Percentiles rank a stretch among this genome's conserved stretches.
These are phyloP conservation scores for Drosophila grimshawi DNA, from an alignment of 1,140 invertebrate genomes.

Conservation along the genomic window DNA sequence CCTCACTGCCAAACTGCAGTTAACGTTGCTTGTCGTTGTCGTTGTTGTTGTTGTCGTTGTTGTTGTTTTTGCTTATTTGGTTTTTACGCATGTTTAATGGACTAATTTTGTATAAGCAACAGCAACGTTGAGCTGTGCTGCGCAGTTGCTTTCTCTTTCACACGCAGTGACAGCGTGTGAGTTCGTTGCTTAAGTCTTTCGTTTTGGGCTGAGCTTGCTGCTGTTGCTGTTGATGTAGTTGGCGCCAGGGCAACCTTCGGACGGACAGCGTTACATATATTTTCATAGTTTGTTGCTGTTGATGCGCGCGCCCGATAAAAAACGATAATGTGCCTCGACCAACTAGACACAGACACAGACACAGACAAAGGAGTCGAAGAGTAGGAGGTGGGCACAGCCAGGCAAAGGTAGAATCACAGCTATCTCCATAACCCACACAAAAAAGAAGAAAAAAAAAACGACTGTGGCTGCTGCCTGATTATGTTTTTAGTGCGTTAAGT, in stretches of 20 bases:
- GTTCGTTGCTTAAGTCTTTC: conserved; percentile 78
- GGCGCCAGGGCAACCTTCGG: conserved; percentile 68
- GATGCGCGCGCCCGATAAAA: conserved; percentile 67
- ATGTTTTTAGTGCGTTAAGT: conserved; percentile 83
- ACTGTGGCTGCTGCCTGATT: conserved; percentile 66
- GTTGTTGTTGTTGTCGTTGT: conserved; percentile 48
- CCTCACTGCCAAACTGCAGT: conserved; percentile 54
- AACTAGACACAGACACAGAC: conserved; percentile 25
- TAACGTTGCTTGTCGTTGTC: conserved; percentile 65
- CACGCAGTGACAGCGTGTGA: conserved; percentile 58
- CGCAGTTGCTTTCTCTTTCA: conserved; percentile 42
- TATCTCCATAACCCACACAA: conserved; percentile 46
- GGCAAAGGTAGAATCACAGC: background rate
- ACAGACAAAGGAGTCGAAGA: background rate
- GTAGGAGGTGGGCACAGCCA: background rate
- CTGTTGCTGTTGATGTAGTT: conserved; percentile 44
- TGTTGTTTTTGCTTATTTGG: conserved; percentile 61
- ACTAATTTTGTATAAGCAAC: conserved; percentile 72
- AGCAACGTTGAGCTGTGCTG: conserved; percentile 12
- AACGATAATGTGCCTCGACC: conserved; percentile 49
- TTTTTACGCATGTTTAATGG: conserved; percentile 83
- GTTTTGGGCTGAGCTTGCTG: conserved; percentile 34
- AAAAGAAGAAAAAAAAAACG: background rate
- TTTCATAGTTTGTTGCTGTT: conserved; percentile 82
- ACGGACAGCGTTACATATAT: conserved; percentile 70